Conservation (phyloP, 1,140 invertebrate genomes). For the Eciton burchellii region DNA sequence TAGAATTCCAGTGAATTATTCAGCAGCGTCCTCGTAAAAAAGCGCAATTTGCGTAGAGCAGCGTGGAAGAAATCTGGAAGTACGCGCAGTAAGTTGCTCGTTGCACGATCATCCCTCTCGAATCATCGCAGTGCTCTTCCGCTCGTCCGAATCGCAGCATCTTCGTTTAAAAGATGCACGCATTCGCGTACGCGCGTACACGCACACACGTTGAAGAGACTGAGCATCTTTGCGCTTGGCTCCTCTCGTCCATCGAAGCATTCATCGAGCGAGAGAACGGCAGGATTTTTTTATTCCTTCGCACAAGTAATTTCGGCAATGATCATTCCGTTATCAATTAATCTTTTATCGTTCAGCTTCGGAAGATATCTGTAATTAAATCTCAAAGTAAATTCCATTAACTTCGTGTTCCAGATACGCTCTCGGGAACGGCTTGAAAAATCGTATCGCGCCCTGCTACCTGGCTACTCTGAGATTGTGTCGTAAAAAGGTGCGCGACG, state of each 20-base stretch:
- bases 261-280: too few relatives aligned
- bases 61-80: background rate
- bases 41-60: constrained; percentile 22
- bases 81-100: background rate
- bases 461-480: constrained; percentile 20
- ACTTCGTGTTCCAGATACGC: background rate
- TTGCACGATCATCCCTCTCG: background rate
- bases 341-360: background rate
- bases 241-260: too few relatives aligned
- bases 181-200: background rate
- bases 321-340: background rate
- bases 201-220: background rate
- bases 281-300: constrained; percentile 5
- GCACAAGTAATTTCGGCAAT: background rate
- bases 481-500: constrained; percentile 46
- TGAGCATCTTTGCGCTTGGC: too few relatives aligned
- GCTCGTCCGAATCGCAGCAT: background rate
- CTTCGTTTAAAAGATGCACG: background rate
- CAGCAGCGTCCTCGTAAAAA: constrained; percentile 28
- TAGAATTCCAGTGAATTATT: constrained; percentile 66
- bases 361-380: background rate
- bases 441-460: constrained; percentile 4
- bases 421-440: background rate
- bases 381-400: background rate
- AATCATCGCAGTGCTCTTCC: background rate